These are phyloP conservation scores for Muricea muricata DNA, from an alignment of 92 coral and sea anemone genomes.

Conservation along the genomic window DNA sequence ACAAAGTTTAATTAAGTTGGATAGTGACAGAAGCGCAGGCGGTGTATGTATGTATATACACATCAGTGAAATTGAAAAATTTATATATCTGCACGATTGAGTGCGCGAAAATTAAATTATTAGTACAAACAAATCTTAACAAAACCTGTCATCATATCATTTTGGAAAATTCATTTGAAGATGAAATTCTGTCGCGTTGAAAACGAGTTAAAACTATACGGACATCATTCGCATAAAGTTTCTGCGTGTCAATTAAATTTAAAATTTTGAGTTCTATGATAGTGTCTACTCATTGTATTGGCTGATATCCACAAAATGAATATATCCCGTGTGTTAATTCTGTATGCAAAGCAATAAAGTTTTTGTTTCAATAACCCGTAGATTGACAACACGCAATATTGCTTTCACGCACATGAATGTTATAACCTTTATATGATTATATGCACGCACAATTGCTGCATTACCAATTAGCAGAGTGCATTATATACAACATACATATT, in stretches of 20 bases:
- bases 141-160: background rate
- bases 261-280: background rate
- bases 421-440: too few relatives aligned
- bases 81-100: conserved; percentile 12
- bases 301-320: background rate
- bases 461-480: too few relatives aligned
- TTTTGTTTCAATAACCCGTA: background rate
- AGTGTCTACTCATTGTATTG: background rate
- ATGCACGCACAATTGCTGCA: too few relatives aligned
- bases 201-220: too few relatives aligned
- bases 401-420: background rate
- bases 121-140: conserved; percentile 2
- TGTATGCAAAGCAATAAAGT: background rate
- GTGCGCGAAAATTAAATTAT: conserved; percentile 1
- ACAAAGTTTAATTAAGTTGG: conserved; percentile 21
- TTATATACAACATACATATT: too few relatives aligned
- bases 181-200: background rate
- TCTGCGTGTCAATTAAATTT: too few relatives aligned
- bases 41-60: background rate
- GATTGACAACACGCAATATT: background rate
- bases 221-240: too few relatives aligned
- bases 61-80: conserved; percentile 11
- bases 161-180: background rate
- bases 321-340: background rate
- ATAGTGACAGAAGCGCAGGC: conserved; percentile 5